Percentiles rank a stretch among this genome's conserved stretches.
These are phyloP conservation scores for Penaeus japonicus DNA, from an alignment of 1,140 invertebrate species.

Conservation along the genomic window DNA sequence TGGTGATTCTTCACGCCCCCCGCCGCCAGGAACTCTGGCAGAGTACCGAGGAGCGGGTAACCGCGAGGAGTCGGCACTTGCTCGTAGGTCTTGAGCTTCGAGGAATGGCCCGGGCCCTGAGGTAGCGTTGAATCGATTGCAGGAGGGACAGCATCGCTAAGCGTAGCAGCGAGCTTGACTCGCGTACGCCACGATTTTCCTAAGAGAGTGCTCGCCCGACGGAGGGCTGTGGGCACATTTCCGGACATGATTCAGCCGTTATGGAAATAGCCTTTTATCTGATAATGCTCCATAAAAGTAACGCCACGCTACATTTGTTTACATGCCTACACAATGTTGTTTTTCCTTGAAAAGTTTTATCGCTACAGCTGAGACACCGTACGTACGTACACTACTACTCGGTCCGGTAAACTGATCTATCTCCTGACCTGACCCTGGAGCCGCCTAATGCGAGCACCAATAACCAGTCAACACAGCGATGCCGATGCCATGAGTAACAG, in stretches of 20 bases:
- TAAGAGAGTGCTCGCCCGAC: not conserved
- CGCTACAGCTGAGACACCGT: too few species aligned
- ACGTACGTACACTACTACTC: too few species aligned
- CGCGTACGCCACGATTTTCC: not conserved
- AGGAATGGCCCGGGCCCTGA: not conserved
- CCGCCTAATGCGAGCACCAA: too few species aligned
- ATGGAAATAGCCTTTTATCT: not conserved
- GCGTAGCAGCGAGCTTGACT: not conserved
- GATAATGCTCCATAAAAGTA: not conserved
- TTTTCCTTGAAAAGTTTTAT: too few species aligned
- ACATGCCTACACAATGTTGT: too few species aligned
- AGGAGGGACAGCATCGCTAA: not conserved
- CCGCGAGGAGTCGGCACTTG: conserved; percentile 18
- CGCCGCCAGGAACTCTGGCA: conserved; percentile 11
- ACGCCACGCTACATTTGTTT: too few species aligned
- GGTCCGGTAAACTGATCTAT: too few species aligned
- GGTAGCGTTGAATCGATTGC: not conserved
- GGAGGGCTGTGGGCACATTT: not conserved
- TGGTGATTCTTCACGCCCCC: conserved; percentile 33
- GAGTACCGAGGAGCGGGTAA: conserved; percentile 20
- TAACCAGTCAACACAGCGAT: too few species aligned
- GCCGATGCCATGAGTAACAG: too few species aligned
- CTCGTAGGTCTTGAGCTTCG: not conserved
- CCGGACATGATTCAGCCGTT: not conserved
- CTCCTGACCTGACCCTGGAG: too few species aligned